phyloP scores from a whole-genome alignment of 2,797 vertebrate genomes.

The Crocodylus rhombifer region DNA sequence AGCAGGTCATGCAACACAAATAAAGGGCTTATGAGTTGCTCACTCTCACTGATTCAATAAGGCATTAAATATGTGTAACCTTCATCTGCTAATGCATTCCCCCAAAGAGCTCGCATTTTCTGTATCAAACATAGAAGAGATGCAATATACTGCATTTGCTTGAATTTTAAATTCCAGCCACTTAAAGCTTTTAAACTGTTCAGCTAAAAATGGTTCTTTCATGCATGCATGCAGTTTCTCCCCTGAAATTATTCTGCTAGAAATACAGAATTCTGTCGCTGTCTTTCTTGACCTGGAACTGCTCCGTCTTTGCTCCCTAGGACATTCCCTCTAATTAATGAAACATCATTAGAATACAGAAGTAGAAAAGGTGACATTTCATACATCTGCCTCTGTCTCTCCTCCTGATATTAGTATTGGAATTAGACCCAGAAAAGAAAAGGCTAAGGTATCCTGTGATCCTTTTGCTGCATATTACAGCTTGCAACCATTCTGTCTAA shows the following conservation, averaged over 20 bases:
- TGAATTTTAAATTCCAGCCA: constrained; percentile 43
- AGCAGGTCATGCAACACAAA: not conserved
- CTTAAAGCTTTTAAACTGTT: constrained; percentile 54
- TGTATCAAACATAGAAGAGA: constrained; percentile 41
- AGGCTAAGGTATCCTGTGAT: not conserved
- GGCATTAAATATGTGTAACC: not conserved
- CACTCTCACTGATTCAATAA: not conserved
- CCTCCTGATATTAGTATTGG: not conserved
- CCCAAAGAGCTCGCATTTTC: not conserved
- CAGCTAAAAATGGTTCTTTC: constrained; percentile 20
- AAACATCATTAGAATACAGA: not conserved
- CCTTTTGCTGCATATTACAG: not conserved
- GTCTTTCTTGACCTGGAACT: constrained; percentile 38
- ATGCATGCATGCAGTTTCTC: constrained; percentile 15
- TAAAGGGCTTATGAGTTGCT: not conserved
- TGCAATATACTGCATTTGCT: constrained; percentile 29
- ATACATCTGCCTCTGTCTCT: not conserved
- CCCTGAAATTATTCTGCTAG: constrained; percentile 1
- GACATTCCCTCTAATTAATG: constrained; percentile 20
- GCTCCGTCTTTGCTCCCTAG: not conserved
- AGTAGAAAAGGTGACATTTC: not conserved
- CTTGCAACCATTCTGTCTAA: accelerated
- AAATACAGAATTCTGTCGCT: not conserved
- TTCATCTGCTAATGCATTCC: not conserved
- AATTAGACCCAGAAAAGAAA: not conserved